Conservation (phyloP, 2,797 vertebrate genomes). For the Cichlasoma orientale region DNA sequence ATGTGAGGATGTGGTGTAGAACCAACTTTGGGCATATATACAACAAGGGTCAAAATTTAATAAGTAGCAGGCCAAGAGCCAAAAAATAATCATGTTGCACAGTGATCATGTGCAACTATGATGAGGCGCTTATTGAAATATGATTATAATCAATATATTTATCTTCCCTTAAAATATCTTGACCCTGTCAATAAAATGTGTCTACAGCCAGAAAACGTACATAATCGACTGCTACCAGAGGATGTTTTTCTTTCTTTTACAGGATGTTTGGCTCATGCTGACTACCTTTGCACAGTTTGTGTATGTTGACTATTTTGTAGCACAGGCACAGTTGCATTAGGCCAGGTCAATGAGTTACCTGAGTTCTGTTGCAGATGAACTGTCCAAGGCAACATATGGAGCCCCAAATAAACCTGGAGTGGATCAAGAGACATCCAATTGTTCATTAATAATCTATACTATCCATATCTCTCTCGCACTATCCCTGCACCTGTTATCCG, state of each 20-base stretch:
- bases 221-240: constrained; percentile 20
- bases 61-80: constrained; percentile 32
- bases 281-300: neutral
- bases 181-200: constrained; percentile 48
- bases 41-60: constrained; percentile 45
- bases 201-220: constrained; percentile 47
- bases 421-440: constrained; percentile 64
- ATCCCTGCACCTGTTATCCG: constrained; percentile 77
- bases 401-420: constrained; percentile 59
- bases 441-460: constrained; percentile 78
- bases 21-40: constrained; percentile 43
- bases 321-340: constrained; percentile 19
- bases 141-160: constrained; percentile 51
- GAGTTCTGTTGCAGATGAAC: constrained; percentile 53
- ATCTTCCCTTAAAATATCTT: constrained; percentile 45
- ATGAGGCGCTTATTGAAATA: constrained; percentile 29
- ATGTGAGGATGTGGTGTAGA: constrained; percentile 24
- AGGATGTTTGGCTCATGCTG: neutral
- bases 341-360: constrained; percentile 50
- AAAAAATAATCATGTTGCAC: constrained; percentile 37
- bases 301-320: neutral
- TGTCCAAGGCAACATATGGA: constrained; percentile 70
- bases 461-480: constrained; percentile 66
- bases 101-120: constrained; percentile 39
- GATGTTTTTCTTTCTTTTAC: neutral